phyloP scores from a whole-genome alignment of 2,888 invertebrate genomes.

The Lasioglossum vierecki region DNA sequence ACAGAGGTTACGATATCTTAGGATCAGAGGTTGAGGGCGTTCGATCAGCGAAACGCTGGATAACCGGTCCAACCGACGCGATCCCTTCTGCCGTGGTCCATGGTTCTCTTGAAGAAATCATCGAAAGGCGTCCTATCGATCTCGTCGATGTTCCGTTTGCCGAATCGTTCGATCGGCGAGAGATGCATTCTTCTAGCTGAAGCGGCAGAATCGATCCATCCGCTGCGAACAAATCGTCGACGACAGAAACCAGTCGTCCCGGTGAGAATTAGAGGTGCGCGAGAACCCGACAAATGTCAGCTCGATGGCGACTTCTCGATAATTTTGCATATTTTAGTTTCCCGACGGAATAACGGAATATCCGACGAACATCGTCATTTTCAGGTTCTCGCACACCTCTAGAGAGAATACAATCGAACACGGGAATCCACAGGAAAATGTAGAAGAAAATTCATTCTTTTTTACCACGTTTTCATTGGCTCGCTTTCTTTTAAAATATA shows the following conservation, averaged over 20 bases:
- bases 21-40: background rate
- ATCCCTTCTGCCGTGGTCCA: slow-evolving; percentile 83
- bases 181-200: slow-evolving; percentile 85
- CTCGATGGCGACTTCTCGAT: too few relatives aligned
- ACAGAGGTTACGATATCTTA: background rate
- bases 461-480: background rate
- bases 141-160: slow-evolving; percentile 87
- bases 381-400: background rate
- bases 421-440: too few relatives aligned
- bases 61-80: slow-evolving; percentile 82
- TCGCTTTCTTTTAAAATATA: too few relatives aligned
- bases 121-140: slow-evolving; percentile 87
- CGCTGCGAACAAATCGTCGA: slow-evolving; percentile 27
- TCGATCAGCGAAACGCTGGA: background rate
- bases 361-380: background rate
- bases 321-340: background rate
- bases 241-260: background rate
- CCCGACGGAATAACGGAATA: too few relatives aligned
- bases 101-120: slow-evolving; percentile 86
- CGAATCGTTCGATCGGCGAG: slow-evolving; percentile 85
- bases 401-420: too few relatives aligned
- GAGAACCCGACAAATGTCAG: background rate
- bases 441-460: background rate
- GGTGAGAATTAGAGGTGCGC: background rate
- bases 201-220: background rate